Base-by-base conservation (phyloP, 2,797 vertebrate genomes). In the Poecilia wingei region DNA sequence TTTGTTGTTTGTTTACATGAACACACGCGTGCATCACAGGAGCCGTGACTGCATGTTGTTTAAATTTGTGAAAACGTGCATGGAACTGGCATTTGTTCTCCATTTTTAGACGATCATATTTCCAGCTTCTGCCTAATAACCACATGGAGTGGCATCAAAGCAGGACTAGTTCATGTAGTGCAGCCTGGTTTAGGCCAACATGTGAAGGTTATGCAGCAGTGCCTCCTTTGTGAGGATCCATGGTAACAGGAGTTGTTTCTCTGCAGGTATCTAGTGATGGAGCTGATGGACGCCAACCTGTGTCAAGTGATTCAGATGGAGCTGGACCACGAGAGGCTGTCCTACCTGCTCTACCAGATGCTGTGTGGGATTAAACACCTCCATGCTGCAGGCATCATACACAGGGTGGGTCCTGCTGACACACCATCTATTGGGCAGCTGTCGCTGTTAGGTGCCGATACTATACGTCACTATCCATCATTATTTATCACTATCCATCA, bases 231-330 rank as follows among this genome's bases (percentile, higher is more conserved):
- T 20, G 70, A 8, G 68, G 47, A 16, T 33, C 51, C 5, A n/a
- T 18, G 31, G 5, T 72, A 49, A 61, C 22, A 2, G 1, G 12
- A 13, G 22, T 16, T 39, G 41, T 59, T 59, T 45, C 12, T 64
- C 47, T 57, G 36, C 96, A 99, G 98, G 89, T 99, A 99, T 95
- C 96, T 99, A 93, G 98, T 99, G 93, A 99, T 99, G 98, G 98
- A 99, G 95, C 96, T 99, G 92, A 99, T 99, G 98, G 98, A 99
- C 88, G 98, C 98, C 91, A 99, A 99, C 95, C 97, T 99, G 88
- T 99, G 98, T 94, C 98, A 99, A 92, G 98, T 99, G 93, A 99
- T 99, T 95, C 98, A 99, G 94, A 99, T 99, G 98, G 98, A 99
- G 86, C 94, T 99, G 84, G 98, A 99, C 90, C 98, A 99, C 36